Base-by-base conservation (phyloP, 2,888 invertebrate species). In the Dynastes grantii region DNA sequence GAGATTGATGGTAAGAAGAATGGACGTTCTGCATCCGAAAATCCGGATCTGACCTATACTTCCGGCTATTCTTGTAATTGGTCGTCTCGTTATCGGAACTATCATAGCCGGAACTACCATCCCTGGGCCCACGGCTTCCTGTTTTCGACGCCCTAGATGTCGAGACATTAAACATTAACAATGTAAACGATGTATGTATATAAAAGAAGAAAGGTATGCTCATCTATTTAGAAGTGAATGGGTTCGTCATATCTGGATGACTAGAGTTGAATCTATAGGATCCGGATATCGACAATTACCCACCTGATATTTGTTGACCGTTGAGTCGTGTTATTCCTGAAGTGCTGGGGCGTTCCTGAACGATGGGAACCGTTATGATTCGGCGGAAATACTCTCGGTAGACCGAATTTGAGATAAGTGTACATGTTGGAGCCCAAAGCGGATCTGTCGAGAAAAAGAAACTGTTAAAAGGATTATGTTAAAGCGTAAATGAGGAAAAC, bases 81-180 rank as follows among this genome's bases (percentile, higher is more conserved):
- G 93, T 91, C 1, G 94, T 94, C 87, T 94, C 94, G 88, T 94
- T 94, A 88, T 97, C 97, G 80, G 96, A 97, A 85, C 96, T 97
- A 86, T 97, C 96, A 88, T 97, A 97, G 11, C 97, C 97, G 81
- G 96, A 96, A n/a, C 96, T 96, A 0, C 96, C 96, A 86, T 96
- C 96, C 70, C 95, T 91, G 79, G 93, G 91, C 3, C 94, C 94
- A 80, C 94, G 90, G 83, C 89, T 91, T 81, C 88, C 88, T 83
- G 91, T 89, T 83, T 92, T 90, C 77, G 91, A 91, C 80, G 90
- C 90, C 84, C 92, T 92, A 45, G 45, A 45, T 45, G 83, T 51
- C 71, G 53, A 37, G 40, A 63, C 64, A 77, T 49, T 58, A 27
- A 64, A 63, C 49, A 61, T 77, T 16, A 67, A 40, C 70, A 71